Percentiles rank a stretch among this genome's conserved stretches.
phyloP scores from a whole-genome alignment of 2,797 vertebrate species.

The Luscinia megarhynchos region DNA sequence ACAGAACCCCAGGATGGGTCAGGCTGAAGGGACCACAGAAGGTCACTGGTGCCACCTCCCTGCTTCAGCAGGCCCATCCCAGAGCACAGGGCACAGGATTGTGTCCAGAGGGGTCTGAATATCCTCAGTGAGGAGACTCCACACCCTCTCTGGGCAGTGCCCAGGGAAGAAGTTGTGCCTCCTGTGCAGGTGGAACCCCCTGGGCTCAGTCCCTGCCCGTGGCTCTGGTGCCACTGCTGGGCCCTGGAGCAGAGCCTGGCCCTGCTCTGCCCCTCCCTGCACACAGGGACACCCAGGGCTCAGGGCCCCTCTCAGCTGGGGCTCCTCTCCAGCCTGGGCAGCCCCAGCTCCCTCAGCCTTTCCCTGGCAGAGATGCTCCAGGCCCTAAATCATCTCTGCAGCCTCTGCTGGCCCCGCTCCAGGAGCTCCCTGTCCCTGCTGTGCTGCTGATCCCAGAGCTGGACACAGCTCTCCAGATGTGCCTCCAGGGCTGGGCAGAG shows the following conservation, averaged over 20 bases:
- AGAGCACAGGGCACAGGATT: neutral
- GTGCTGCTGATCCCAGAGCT: neutral
- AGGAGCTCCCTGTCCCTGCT: neutral
- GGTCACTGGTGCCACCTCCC: neutral
- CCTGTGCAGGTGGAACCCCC: too few species aligned
- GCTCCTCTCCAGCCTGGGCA: neutral
- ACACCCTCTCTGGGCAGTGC: neutral
- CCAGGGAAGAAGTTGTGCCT: too few species aligned
- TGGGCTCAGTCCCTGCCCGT: neutral
- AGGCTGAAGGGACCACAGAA: neutral
- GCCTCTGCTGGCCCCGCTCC: too few species aligned
- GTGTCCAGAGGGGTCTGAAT: rapidly evolving
- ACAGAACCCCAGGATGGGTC: neutral
- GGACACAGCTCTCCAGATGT: neutral
- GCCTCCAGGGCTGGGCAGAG: neutral
- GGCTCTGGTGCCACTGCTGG: neutral
- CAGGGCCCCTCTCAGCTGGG: neutral
- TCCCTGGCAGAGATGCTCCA: neutral
- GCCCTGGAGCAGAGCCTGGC: neutral
- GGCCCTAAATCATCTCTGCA: too few species aligned
- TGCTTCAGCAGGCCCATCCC: neutral
- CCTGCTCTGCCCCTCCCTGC: neutral
- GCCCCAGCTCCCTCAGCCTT: neutral
- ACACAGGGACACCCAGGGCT: neutral
- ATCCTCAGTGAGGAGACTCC: neutral